Percentiles rank a stretch among this genome's conserved stretches.
Evolutionary conservation across 2,113 vertebrate species (phyloP).

Genomic region (Pavo muticus): DNA sequence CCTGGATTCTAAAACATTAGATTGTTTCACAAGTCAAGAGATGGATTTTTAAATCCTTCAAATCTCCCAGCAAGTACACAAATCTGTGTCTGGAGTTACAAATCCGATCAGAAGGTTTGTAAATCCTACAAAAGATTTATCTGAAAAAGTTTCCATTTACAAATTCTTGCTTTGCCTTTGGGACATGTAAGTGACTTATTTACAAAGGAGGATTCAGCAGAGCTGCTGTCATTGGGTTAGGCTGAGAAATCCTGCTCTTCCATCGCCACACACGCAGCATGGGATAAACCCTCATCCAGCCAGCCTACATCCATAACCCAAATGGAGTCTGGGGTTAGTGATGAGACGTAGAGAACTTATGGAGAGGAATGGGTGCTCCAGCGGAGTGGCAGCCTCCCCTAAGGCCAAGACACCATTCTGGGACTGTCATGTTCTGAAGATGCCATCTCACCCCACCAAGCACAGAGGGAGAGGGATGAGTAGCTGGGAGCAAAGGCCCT

Average conservation of each 20-base stretch:
- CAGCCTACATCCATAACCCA: neutral
- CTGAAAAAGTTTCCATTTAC: constrained; percentile 69
- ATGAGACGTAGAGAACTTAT: neutral
- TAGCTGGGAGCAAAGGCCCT: neutral
- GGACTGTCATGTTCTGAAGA: neutral
- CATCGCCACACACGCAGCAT: neutral
- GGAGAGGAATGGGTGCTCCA: neutral
- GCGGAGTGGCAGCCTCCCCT: neutral
- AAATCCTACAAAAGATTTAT: constrained; percentile 71
- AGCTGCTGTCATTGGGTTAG: neutral
- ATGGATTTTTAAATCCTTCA: constrained; percentile 72
- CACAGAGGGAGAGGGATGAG: fast-evolving
- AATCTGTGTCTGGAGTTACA: constrained; percentile 70
- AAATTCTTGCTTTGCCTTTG: constrained; percentile 61
- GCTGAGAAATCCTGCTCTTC: constrained; percentile 47
- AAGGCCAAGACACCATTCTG: fast-evolving
- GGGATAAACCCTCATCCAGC: constrained; percentile 26
- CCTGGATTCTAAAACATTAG: constrained; percentile 45
- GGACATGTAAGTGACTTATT: constrained; percentile 55
- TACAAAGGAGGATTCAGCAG: constrained; percentile 41
- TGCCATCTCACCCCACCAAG: fast-evolving
- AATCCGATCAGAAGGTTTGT: constrained; percentile 69
- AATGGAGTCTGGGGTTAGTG: neutral
- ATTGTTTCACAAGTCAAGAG: constrained; percentile 68
- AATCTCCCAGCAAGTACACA: constrained; percentile 56